Percentiles rank a stretch among this genome's conserved stretches.
Evolutionary conservation across 1,140 invertebrate species (phyloP).

Genomic region (Drosophila pandora): DNA sequence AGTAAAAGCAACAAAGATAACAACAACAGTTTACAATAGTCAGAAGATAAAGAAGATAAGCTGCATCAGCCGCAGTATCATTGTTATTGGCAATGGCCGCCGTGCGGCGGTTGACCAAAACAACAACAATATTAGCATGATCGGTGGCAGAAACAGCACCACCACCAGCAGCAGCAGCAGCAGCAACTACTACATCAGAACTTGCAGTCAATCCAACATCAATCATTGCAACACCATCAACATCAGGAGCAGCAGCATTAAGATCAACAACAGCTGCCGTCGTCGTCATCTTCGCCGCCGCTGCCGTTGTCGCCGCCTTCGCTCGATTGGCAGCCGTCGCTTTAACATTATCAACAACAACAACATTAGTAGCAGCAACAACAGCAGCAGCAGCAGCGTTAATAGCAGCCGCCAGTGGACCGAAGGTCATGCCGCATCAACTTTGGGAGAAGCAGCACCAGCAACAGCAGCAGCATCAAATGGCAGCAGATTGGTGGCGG

Average conservation of each 20-base stretch:
- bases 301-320: slow-evolving; percentile 23
- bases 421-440: slow-evolving; percentile 27
- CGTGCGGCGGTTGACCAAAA: slow-evolving; percentile 43
- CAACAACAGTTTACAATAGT: slow-evolving; percentile 61
- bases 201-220: slow-evolving; percentile 2
- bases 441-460: slow-evolving; percentile 29
- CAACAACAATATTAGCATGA: slow-evolving; percentile 37
- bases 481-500: slow-evolving; percentile 58
- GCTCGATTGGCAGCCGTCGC: slow-evolving; percentile 16
- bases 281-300: slow-evolving; percentile 9
- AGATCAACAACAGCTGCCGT: slow-evolving; percentile 16
- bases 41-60: slow-evolving; percentile 42
- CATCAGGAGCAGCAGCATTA: slow-evolving; percentile 10
- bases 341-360: slow-evolving; percentile 21
- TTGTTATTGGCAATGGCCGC: slow-evolving; percentile 53
- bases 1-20: slow-evolving; percentile 47
- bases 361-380: slow-evolving; percentile 8
- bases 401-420: slow-evolving; percentile 26
- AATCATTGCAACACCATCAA: slow-evolving; percentile 17
- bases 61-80: slow-evolving; percentile 43
- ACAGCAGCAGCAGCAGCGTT: not conserved
- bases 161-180: slow-evolving; percentile 1
- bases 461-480: slow-evolving; percentile 43
- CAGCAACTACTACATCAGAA: slow-evolving; percentile 20
- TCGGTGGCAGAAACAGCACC: no score